Conservation (phyloP, 1,140 invertebrate genomes). For the Zaprionus capensis region DNA sequence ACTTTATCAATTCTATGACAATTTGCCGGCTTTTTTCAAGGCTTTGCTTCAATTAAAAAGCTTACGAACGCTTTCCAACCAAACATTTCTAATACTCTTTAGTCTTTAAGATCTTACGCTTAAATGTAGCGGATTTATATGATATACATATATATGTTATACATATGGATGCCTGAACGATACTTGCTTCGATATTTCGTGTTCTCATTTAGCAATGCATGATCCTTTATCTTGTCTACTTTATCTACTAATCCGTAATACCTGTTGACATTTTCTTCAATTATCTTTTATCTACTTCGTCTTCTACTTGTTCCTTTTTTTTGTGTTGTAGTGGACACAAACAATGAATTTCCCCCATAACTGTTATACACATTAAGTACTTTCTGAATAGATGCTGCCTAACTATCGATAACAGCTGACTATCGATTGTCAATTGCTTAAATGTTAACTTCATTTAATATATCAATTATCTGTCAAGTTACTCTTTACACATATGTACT, state of each 20-base stretch:
- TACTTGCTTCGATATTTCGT: conserved; percentile 4
- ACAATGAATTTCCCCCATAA: conserved; percentile 79
- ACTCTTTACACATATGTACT: too few species aligned
- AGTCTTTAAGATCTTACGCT: conserved; percentile 26
- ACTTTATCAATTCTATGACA: conserved; percentile 10
- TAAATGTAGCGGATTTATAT: conserved; percentile 4
- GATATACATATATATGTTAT: not conserved
- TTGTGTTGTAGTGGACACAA: conserved; percentile 48
- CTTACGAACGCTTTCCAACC: conserved; percentile 67
- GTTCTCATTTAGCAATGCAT: conserved; percentile 25
- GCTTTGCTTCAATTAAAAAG: conserved; percentile 71
- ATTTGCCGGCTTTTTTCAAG: conserved; percentile 25
- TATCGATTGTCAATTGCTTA: not conserved
- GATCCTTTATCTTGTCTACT: conserved; percentile 20
- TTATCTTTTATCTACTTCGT: not conserved
- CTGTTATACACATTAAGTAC: conserved; percentile 52
- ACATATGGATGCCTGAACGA: not conserved
- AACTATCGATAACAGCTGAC: not conserved
- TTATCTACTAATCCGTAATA: conserved; percentile 25
- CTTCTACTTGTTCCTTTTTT: not conserved
- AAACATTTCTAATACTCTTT: conserved; percentile 11
- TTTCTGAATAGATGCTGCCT: conserved; percentile 12
- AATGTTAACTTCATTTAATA: not conserved
- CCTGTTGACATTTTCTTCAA: conserved; percentile 8
- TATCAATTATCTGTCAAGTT: too few species aligned